Base-by-base conservation (phyloP, 2,113 vertebrate genomes). In the Forbesichthys agassizii region DNA sequence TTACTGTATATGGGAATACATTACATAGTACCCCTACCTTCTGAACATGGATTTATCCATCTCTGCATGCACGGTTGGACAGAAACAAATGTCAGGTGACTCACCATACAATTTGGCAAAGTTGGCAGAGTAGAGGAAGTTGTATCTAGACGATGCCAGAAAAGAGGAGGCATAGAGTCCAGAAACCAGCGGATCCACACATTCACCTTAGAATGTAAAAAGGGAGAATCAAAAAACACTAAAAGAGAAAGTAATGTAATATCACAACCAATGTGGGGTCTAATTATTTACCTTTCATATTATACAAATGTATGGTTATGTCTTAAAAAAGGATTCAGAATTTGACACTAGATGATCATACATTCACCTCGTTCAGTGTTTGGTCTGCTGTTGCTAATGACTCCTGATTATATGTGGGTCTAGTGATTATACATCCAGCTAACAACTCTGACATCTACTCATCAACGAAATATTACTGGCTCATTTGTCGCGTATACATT, bases 71-170 rank as follows among this genome's bases (percentile, higher is more conserved):
- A 27, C 27, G 27, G 27, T 27, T 27, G 27, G 27, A 27, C 27
- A 27, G 2, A 27, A 42, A 42, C 1, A 2, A 9, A 49, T 2
- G 33, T 0, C 4, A 4, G 9, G 4, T 7, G 58, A 86, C 96
- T 96, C 94, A 98, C 97, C 97, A 69, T 97, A 95, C 27, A 99
- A 79, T 80, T 96, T 93, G 81, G 94, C 95, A 55, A 99, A 97
- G 79, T 95, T 95, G 27, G 97, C 86, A 0, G 96, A 93, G 54
- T 96, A 96, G 62, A 98, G 93, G 71, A 99, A 93, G 84, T 89
- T 95, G 51, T 97, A 97, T 90, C 94, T 94, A 81, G 97, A 98
- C 27, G 97, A 98, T 61, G 96, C 95, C 47, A 94, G 94, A 52
- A 99, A 93, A 56, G 95, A 96, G 0, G 93, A 96, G 7, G 94